Conservation (phyloP, 30 jellyfish, hydroid and myxozoan genomes). For the Chironex yamaguchii region DNA sequence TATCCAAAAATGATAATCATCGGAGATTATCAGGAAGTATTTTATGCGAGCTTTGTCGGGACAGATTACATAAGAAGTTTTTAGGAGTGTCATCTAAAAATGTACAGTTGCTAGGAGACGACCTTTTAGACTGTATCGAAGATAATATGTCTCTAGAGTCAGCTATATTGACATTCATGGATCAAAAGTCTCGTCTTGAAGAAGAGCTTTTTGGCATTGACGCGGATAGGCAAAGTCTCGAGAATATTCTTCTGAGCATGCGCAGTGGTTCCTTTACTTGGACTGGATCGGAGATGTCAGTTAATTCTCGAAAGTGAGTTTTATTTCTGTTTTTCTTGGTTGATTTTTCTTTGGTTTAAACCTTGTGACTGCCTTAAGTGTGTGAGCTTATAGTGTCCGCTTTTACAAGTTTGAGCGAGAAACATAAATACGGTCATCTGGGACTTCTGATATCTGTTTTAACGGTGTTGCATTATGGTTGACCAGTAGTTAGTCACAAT, state of each 20-base stretch:
- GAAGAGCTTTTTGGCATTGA: slow-evolving; percentile 81
- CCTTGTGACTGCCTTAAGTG: too few relatives aligned
- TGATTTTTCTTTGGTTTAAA: too few relatives aligned
- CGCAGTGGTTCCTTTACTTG: slow-evolving; percentile 35
- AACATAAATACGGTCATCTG: too few relatives aligned
- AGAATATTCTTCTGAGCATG: slow-evolving; percentile 35
- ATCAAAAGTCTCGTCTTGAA: slow-evolving; percentile 83
- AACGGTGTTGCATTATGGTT: too few relatives aligned
- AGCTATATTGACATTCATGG: slow-evolving; percentile 92
- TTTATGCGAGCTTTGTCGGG: slow-evolving; percentile 83
- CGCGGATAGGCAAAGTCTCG: slow-evolving; percentile 80
- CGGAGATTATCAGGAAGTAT: slow-evolving; percentile 38
- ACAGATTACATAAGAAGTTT: slow-evolving; percentile 71
- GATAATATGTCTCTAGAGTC: slow-evolving; percentile 95
- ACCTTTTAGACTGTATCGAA: slow-evolving; percentile 90
- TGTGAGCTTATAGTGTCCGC: too few relatives aligned
- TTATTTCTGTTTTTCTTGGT: background rate
- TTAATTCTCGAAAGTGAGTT: background rate
- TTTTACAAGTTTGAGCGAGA: too few relatives aligned
- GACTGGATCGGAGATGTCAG: slow-evolving; percentile 69
- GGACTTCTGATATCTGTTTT: too few relatives aligned
- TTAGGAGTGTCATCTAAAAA: slow-evolving; percentile 72
- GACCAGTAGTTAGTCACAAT: too few relatives aligned
- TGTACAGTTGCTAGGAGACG: slow-evolving; percentile 91
- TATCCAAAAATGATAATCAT: slow-evolving; percentile 35